Conservation (phyloP, 1,140 invertebrate genomes). For the Whitmania pigra region DNA sequence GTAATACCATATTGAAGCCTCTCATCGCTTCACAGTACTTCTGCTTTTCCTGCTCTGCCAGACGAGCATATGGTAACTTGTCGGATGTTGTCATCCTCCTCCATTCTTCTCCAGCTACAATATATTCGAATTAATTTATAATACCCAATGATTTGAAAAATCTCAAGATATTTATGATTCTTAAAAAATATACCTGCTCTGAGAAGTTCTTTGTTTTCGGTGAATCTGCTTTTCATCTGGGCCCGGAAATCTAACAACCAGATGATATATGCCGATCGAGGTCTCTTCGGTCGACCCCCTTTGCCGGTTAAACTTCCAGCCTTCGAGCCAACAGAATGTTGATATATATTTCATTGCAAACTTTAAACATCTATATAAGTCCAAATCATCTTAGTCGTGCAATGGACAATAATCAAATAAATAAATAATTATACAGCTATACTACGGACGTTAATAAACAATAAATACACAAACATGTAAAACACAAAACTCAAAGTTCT, state of each 20-base stretch:
- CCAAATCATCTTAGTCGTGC: too few species aligned
- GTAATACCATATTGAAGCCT: conserved; percentile 26
- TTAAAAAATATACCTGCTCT: conserved; percentile 23
- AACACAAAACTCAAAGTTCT: too few species aligned
- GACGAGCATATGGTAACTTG: conserved; percentile 54
- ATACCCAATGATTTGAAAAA: not conserved
- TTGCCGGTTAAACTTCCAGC: conserved; percentile 47
- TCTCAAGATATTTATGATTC: not conserved
- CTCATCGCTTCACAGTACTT: conserved; percentile 33
- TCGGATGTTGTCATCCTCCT: conserved; percentile 61
- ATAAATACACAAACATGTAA: too few species aligned
- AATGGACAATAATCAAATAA: too few species aligned
- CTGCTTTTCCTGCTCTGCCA: conserved; percentile 30
- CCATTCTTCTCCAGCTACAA: conserved; percentile 79
- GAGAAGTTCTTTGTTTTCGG: conserved; percentile 47
- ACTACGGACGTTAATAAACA: too few species aligned
- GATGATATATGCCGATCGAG: conserved; percentile 77
- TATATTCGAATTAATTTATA: not conserved
- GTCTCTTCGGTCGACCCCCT: conserved; percentile 76
- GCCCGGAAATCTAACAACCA: conserved; percentile 80
- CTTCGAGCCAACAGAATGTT: conserved; percentile 19
- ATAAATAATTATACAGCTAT: too few species aligned
- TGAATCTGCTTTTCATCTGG: conserved; percentile 54
- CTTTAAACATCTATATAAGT: too few species aligned
- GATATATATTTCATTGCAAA: too few species aligned